Conservation (phyloP, 1,140 invertebrate genomes). For the Cyclina sinensis region DNA sequence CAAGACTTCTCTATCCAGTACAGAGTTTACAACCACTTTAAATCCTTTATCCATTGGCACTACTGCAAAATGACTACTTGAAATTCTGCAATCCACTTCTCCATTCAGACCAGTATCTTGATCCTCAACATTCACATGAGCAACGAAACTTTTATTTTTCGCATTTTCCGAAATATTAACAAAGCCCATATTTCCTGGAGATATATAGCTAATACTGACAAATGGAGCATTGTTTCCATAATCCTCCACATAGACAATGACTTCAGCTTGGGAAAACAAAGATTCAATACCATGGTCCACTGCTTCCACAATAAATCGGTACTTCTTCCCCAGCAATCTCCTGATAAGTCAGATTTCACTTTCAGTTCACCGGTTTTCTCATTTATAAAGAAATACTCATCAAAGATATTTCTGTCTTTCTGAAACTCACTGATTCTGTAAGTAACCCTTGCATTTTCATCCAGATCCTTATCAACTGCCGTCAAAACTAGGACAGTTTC, state of each 20-base stretch:
- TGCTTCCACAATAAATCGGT: slow-evolving; percentile 79
- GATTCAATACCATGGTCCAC: slow-evolving; percentile 72
- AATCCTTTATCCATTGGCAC: slow-evolving; percentile 65
- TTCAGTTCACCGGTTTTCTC: slow-evolving; percentile 78
- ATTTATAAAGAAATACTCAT: slow-evolving; percentile 41
- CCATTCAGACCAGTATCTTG: slow-evolving; percentile 73
- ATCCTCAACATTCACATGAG: slow-evolving; percentile 73
- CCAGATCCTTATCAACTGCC: slow-evolving; percentile 82
- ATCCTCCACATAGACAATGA: slow-evolving; percentile 88
- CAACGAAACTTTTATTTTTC: slow-evolving; percentile 70
- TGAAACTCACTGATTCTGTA: slow-evolving; percentile 63
- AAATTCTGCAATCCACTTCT: slow-evolving; percentile 64
- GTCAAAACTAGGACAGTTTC: slow-evolving; percentile 74
- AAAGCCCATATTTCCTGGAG: slow-evolving; percentile 87
- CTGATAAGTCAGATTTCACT: slow-evolving; percentile 90
- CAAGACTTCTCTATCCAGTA: slow-evolving; percentile 74
- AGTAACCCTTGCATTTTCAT: slow-evolving; percentile 76
- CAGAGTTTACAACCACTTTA: slow-evolving; percentile 67
- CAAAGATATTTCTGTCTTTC: slow-evolving; percentile 47
- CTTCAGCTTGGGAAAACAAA: slow-evolving; percentile 54
- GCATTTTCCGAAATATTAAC: slow-evolving; percentile 70
- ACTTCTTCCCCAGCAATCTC: slow-evolving; percentile 89
- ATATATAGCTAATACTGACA: slow-evolving; percentile 93
- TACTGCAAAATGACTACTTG: slow-evolving; percentile 64
- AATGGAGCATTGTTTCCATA: slow-evolving; percentile 94